These are phyloP conservation scores for Eulemur mongoz DNA, from an alignment of 2,797 vertebrate species.

Conservation along the genomic window DNA sequence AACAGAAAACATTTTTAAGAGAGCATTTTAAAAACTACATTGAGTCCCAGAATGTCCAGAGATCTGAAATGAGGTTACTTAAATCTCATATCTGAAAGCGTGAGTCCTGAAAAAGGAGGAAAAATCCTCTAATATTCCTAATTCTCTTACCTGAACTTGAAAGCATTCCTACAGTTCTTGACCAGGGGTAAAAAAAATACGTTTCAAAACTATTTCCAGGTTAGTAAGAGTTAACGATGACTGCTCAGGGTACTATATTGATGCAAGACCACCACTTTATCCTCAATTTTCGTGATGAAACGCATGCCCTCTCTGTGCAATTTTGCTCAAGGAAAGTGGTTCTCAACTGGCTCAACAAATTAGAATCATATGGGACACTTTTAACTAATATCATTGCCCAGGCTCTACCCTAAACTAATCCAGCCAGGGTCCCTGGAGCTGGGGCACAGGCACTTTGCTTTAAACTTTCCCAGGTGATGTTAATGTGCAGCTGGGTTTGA, in stretches of 20 bases:
- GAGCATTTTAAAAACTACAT: background rate
- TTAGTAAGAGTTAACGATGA: background rate
- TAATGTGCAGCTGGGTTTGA: background rate
- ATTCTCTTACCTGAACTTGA: background rate
- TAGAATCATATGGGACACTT: background rate
- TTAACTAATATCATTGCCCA: background rate
- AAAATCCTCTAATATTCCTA: background rate
- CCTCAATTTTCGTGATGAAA: background rate
- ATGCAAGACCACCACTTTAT: background rate
- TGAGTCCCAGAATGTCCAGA: background rate
- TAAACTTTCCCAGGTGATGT: constrained; percentile 9
- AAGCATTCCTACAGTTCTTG: background rate
- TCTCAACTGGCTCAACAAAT: background rate
- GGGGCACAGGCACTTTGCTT: background rate
- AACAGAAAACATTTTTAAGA: constrained; percentile 22
- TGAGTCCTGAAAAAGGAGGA: background rate
- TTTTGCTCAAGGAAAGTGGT: constrained; percentile 17
- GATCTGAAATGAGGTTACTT: constrained; percentile 15
- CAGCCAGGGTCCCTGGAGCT: background rate
- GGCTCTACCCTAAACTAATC: background rate
- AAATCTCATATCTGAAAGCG: background rate
- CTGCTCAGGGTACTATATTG: background rate
- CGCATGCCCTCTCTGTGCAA: background rate
- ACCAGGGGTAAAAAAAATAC: background rate
- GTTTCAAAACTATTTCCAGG: background rate